Percentiles rank a stretch among this genome's conserved stretches.
Conservation (phyloP, 1,140 invertebrate species). For the Amyelois transitella region DNA sequence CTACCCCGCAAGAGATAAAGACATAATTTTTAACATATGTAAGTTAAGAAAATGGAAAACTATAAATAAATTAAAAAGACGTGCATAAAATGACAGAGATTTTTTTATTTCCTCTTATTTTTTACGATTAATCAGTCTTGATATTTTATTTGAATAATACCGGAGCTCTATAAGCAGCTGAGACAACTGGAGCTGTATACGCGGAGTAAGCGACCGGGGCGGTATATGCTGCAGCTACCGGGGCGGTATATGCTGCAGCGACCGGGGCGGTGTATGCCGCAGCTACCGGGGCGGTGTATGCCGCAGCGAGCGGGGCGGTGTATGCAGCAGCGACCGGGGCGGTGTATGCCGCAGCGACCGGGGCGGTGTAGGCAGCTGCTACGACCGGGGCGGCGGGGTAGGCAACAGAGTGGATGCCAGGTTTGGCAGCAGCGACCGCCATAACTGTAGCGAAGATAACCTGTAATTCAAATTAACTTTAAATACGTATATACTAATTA, state of each 20-base stretch:
- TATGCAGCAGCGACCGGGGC: slow-evolving; percentile 19
- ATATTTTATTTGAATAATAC: slow-evolving; percentile 18
- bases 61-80: too few species aligned
- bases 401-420: slow-evolving; percentile 54
- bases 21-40: too few species aligned
- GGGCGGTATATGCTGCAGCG: slow-evolving; percentile 18
- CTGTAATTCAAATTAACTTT: slow-evolving; percentile 15
- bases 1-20: too few species aligned
- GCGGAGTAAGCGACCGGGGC: slow-evolving; percentile 25
- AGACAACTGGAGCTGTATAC: slow-evolving; percentile 21
- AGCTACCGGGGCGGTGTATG: slow-evolving; percentile 14
- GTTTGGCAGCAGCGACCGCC: slow-evolving; percentile 48
- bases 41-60: too few species aligned
- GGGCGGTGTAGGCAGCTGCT: slow-evolving; percentile 17
- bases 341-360: slow-evolving; percentile 21
- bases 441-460: slow-evolving; percentile 42
- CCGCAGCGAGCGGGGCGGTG: slow-evolving; percentile 12
- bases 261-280: slow-evolving; percentile 24
- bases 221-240: slow-evolving; percentile 29
- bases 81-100: background rate
- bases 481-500: background rate
- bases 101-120: background rate
- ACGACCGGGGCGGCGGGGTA: slow-evolving; percentile 21
- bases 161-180: slow-evolving; percentile 26
- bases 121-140: slow-evolving; percentile 7